Evolutionary conservation across 2,797 vertebrate species (phyloP).

Genomic region (Coregonus ussuriensis): DNA sequence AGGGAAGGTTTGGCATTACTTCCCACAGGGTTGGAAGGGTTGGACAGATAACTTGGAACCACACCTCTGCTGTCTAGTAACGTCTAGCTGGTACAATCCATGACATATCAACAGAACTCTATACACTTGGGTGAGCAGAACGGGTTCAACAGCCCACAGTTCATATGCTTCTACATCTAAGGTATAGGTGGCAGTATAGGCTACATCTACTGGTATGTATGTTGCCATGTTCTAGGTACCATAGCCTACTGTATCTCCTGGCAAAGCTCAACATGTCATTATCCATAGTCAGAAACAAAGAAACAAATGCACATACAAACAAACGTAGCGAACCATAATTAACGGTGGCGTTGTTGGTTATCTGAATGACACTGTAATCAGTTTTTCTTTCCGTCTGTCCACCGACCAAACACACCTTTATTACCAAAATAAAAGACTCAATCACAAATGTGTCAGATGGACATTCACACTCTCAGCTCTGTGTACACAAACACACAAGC

Average conservation of each 20-base stretch:
- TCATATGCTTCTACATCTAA: too few relatives aligned
- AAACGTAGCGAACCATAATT: slow-evolving; percentile 58
- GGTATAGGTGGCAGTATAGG: too few relatives aligned
- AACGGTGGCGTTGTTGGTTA: slow-evolving; percentile 29
- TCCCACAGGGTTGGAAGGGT: slow-evolving; percentile 2
- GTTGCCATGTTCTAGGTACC: too few relatives aligned
- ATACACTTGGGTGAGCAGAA: neutral
- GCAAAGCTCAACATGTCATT: slow-evolving; percentile 55
- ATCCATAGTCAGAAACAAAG: slow-evolving; percentile 55
- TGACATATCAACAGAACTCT: neutral
- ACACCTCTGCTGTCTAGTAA: neutral
- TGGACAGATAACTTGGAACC: neutral
- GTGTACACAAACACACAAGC: slow-evolving; percentile 5
- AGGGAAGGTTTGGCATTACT: neutral
- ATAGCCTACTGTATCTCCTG: slow-evolving; percentile 12
- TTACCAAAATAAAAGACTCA: slow-evolving; percentile 50
- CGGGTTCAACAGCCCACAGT: too few relatives aligned
- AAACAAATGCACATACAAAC: slow-evolving; percentile 31
- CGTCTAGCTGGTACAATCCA: neutral
- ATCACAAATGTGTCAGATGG: neutral
- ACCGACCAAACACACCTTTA: slow-evolving; percentile 34
- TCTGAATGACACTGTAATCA: slow-evolving; percentile 39
- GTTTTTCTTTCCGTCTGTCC: slow-evolving; percentile 34
- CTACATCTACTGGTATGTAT: too few relatives aligned
- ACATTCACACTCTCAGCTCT: neutral